Evolutionary conservation across 2,113 vertebrate species (phyloP).

Genomic region (Anolis carolinensis): DNA sequence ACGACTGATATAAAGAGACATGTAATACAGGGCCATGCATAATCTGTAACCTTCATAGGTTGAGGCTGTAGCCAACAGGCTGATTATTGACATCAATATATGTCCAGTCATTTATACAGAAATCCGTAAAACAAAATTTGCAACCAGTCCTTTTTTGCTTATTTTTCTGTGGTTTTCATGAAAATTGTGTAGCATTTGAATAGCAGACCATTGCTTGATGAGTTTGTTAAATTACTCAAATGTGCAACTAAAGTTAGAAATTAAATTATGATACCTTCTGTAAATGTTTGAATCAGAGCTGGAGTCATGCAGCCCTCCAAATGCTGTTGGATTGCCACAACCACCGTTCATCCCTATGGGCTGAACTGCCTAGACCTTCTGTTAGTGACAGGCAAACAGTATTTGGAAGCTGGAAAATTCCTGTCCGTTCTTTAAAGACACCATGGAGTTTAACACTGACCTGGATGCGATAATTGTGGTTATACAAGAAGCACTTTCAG

Average conservation of each 20-base stretch:
- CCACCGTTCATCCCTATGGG: too few relatives aligned
- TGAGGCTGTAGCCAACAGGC: neutral
- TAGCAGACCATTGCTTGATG: neutral
- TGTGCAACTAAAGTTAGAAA: neutral
- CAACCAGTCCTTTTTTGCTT: neutral
- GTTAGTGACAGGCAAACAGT: too few relatives aligned
- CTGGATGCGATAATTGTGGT: neutral
- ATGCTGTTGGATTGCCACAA: too few relatives aligned
- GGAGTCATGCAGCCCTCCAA: too few relatives aligned
- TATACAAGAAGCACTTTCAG: slow-evolving; percentile 19
- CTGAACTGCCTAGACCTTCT: too few relatives aligned
- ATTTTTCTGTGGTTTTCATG: neutral
- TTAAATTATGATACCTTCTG: neutral
- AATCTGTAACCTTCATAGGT: neutral
- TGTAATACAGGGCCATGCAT: neutral
- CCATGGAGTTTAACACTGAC: neutral
- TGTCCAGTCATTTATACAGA: too few relatives aligned
- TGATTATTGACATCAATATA: neutral
- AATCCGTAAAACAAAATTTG: neutral
- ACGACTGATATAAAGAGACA: neutral
- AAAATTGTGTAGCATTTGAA: neutral
- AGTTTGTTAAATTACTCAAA: neutral
- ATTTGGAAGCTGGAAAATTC: too few relatives aligned
- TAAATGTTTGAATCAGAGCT: too few relatives aligned
- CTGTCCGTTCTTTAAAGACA: neutral